Evolutionary conservation across 1,140 invertebrate genomes (phyloP), one percentile per base, ranked within the genome.

Genomic region (Chelonus insularis): DNA sequence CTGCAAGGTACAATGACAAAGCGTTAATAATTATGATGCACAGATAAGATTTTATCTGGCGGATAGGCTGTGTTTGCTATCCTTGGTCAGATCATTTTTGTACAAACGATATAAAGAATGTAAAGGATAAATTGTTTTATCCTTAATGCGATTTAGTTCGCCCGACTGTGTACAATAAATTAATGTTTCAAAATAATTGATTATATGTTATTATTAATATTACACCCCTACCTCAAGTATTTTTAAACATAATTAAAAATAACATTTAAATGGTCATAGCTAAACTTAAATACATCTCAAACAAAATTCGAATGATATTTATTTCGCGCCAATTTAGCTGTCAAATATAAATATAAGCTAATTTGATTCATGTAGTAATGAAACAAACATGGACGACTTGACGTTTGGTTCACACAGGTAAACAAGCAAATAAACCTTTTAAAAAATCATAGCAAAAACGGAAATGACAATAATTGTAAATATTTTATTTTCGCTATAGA

Each of bases 381-480:
- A 21, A 69, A 45, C 55, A 77, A 81, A 80, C 67, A 84, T 84
- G 83, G 83, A 84, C 65, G 76, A 76, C 61, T 72, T 84, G 68
- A 81, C 80, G 59, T 80, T 83, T 72, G 82, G 82, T 32, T 82
- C 79, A 56, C 82, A 84, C 60, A 84, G 82, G 83, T 84, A 81
- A 78, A 74, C 67, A 78, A 36, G 52, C 39, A 65, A 70, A 61
- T 41, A 64, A 21, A 62, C 21, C 62, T 67, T 68, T 45, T 16
- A 32, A 58, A 18, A 18, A 51, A 3, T 9, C 16, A 39, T 37
- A 60, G 64, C 47, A 14, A 14, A 60, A 36, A 20, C 14, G 11
- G 5, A n/a, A 60, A 34, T 71, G 68, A 69, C 34, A 18, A 11
- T 14, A 1, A 6, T 43, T 12, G 55, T 52, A 56, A 66, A 52